These are phyloP conservation scores for Arrhopalites spinosus DNA, from an alignment of 2,888 invertebrate species.

Conservation along the genomic window DNA sequence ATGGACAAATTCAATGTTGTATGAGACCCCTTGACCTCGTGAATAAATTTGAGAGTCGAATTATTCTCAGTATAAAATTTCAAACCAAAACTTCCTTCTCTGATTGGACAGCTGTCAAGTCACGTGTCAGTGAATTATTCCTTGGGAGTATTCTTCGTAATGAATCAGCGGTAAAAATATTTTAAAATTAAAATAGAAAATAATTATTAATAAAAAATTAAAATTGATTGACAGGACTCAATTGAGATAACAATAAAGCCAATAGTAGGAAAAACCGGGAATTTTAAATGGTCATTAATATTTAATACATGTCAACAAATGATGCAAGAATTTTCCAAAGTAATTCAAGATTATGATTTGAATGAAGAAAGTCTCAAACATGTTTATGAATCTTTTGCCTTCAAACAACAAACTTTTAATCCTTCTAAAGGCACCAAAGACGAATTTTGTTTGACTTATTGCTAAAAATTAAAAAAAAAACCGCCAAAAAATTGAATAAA, in stretches of 20 bases:
- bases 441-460: constrained; percentile 24
- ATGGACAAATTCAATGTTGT: constrained; percentile 12
- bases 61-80: background rate
- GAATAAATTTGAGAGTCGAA: background rate
- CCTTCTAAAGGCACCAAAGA: background rate
- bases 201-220: background rate
- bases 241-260: constrained; percentile 2
- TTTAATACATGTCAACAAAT: constrained; percentile 3
- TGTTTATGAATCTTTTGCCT: constrained; percentile 9
- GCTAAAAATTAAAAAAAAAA: too few species aligned
- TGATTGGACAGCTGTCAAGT: constrained; percentile 20
- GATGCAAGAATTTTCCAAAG: background rate
- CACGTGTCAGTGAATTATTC: background rate
- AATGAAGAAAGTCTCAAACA: constrained; percentile 8
- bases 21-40: background rate
- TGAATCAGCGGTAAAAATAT: background rate
- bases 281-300: background rate
- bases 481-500: too few species aligned
- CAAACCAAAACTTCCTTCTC: background rate
- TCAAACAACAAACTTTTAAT: constrained; percentile 10
- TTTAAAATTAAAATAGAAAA: background rate
- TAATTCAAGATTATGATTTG: constrained; percentile 11
- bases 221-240: background rate
- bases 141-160: background rate
- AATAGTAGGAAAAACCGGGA: background rate